Conservation (phyloP, 2,888 invertebrate genomes). For the Cancer borealis region DNA sequence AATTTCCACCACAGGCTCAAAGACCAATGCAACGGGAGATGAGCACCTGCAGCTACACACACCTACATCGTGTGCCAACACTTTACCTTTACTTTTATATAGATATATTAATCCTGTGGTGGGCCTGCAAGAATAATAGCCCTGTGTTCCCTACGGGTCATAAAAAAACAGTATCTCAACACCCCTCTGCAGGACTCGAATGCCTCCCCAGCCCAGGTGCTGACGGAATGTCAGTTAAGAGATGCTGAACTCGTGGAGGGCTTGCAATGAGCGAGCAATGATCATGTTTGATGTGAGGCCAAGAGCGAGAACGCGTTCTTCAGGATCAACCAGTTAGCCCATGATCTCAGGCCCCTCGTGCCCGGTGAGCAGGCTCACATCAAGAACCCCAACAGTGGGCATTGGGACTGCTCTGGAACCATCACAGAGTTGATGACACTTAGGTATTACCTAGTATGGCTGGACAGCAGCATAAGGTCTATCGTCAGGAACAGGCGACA, state of each 20-base stretch:
- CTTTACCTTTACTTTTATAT: too few species aligned
- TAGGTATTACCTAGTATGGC: background rate
- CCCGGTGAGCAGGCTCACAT: background rate
- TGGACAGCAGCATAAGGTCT: background rate
- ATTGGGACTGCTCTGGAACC: background rate
- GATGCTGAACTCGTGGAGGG: background rate
- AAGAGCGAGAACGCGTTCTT: background rate
- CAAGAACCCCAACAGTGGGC: background rate
- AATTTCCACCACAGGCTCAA: too few species aligned
- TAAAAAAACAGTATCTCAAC: constrained; percentile 22
- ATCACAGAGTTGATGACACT: background rate
- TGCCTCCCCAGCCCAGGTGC: background rate
- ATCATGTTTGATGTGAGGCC: background rate
- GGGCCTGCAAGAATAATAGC: too few species aligned
- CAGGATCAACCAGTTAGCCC: background rate
- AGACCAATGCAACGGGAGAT: too few species aligned
- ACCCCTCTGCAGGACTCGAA: background rate
- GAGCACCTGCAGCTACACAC: too few species aligned
- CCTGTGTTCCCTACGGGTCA: too few species aligned
- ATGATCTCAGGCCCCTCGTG: background rate
- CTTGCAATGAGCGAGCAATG: background rate
- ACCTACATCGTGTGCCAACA: too few species aligned
- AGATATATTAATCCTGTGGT: too few species aligned
- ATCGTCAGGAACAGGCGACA: background rate
- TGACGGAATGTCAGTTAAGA: background rate